Conservation (phyloP, 1,140 invertebrate genomes). For the Uloborus diversus region DNA sequence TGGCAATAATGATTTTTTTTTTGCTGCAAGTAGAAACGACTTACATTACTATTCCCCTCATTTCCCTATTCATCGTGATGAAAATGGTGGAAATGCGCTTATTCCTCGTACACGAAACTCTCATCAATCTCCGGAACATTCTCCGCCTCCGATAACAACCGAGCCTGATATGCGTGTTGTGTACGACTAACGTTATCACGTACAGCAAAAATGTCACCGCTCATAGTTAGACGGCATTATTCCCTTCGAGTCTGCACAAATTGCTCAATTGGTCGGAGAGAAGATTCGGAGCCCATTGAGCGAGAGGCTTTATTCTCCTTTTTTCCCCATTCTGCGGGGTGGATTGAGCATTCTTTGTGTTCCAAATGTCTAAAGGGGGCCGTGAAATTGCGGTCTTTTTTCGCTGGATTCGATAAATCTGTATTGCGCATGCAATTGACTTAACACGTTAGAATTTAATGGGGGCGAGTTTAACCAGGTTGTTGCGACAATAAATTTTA, state of each 20-base stretch:
- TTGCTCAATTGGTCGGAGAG: slow-evolving; percentile 1
- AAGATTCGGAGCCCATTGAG: neutral
- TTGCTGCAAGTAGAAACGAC: too few species aligned
- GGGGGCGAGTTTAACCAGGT: too few species aligned
- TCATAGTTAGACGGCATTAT: neutral
- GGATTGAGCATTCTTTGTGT: neutral
- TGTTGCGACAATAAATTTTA: too few species aligned
- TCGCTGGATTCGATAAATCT: too few species aligned
- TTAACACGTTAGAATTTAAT: too few species aligned
- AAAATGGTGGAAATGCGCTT: neutral
- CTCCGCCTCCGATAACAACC: slow-evolving; percentile 16
- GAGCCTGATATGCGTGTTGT: neutral
- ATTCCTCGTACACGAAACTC: neutral
- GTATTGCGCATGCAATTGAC: too few species aligned
- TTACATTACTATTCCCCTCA: too few species aligned
- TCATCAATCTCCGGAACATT: slow-evolving; percentile 35
- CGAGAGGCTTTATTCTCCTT: neutral
- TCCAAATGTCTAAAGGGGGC: too few species aligned
- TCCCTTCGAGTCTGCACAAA: neutral
- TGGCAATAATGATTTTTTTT: too few species aligned
- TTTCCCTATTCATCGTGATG: too few species aligned
- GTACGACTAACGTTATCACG: neutral
- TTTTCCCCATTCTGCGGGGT: neutral
- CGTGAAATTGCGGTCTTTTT: too few species aligned
- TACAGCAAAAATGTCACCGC: slow-evolving; percentile 5